Evolutionary conservation across 2,888 invertebrate species (phyloP).

Genomic region (Magallana nippona): DNA sequence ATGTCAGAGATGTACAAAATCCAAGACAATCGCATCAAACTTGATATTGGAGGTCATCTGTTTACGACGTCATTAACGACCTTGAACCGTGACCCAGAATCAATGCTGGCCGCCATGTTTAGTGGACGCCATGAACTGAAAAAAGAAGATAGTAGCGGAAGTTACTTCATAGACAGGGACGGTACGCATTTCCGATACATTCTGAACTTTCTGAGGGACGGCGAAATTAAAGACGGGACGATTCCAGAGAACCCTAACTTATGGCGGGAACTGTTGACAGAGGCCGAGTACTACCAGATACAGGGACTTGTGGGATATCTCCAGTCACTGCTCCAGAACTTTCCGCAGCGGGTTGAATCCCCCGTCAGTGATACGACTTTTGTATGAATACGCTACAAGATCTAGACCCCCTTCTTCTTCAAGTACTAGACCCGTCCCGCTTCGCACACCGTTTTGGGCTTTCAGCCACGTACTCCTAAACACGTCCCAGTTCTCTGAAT

Average conservation of each 20-base stretch:
- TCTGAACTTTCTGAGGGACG: conserved; percentile 73
- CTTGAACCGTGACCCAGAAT: conserved; percentile 68
- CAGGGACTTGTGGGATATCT: conserved; percentile 68
- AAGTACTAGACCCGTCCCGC: too few relatives aligned
- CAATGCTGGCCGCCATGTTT: conserved; percentile 76
- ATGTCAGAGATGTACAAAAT: conserved; percentile 73
- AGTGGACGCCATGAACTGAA: conserved; percentile 73
- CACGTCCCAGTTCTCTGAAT: too few relatives aligned
- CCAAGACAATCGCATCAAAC: conserved; percentile 73
- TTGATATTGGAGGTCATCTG: conserved; percentile 74
- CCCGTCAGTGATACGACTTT: conserved; percentile 12
- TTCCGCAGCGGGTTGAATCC: conserved; percentile 3
- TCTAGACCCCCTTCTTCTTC: too few relatives aligned
- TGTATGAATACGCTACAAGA: neutral
- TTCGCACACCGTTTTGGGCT: too few relatives aligned
- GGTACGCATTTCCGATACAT: conserved; percentile 74
- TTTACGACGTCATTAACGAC: conserved; percentile 74
- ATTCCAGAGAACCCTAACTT: conserved; percentile 68
- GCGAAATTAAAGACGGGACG: conserved; percentile 73
- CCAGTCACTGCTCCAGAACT: conserved; percentile 55
- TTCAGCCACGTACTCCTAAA: too few relatives aligned
- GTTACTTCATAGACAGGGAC: conserved; percentile 75
- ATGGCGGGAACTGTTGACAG: conserved; percentile 71
- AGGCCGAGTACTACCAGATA: conserved; percentile 74
- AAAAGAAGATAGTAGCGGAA: conserved; percentile 69